phyloP scores from a whole-genome alignment of 2,888 invertebrate genomes.

The Leptopilina drosophilae region DNA sequence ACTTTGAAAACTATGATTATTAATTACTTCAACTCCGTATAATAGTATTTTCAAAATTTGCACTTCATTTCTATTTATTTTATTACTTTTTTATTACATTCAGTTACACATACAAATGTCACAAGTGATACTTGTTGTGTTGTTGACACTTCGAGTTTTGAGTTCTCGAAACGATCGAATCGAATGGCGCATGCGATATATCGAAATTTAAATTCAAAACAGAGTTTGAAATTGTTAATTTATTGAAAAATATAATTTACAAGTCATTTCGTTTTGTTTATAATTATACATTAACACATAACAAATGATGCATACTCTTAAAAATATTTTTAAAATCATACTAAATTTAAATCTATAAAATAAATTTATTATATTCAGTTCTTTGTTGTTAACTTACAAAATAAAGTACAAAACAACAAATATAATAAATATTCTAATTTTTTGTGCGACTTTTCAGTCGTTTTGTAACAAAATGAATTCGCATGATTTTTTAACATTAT shows the following conservation, averaged over 20 bases:
- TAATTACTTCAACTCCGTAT: too few species aligned
- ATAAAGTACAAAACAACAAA: slow-evolving; percentile 23
- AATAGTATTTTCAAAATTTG: too few species aligned
- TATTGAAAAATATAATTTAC: slow-evolving; percentile 35
- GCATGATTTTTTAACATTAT: slow-evolving; percentile 1
- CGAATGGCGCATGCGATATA: too few species aligned
- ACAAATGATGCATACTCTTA: slow-evolving; percentile 18
- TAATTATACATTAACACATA: slow-evolving; percentile 25
- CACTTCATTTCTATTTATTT: too few species aligned
- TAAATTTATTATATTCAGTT: slow-evolving; percentile 31
- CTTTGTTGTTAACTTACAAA: background rate
- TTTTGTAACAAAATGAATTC: slow-evolving; percentile 24
- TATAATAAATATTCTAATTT: slow-evolving; percentile 36
- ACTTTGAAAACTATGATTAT: too few species aligned
- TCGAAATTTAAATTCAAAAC: background rate
- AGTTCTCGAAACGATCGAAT: too few species aligned
- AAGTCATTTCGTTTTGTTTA: background rate
- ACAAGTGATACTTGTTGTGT: too few species aligned
- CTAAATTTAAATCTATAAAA: background rate
- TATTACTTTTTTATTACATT: too few species aligned
- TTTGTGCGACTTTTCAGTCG: slow-evolving; percentile 17
- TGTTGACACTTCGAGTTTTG: too few species aligned
- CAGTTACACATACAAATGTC: too few species aligned
- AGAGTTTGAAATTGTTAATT: background rate
- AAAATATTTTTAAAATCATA: background rate